Evolutionary conservation across 1,140 invertebrate genomes (phyloP), one percentile per base, ranked within the genome.

Genomic region (Lepidotrigona ventralis): DNA sequence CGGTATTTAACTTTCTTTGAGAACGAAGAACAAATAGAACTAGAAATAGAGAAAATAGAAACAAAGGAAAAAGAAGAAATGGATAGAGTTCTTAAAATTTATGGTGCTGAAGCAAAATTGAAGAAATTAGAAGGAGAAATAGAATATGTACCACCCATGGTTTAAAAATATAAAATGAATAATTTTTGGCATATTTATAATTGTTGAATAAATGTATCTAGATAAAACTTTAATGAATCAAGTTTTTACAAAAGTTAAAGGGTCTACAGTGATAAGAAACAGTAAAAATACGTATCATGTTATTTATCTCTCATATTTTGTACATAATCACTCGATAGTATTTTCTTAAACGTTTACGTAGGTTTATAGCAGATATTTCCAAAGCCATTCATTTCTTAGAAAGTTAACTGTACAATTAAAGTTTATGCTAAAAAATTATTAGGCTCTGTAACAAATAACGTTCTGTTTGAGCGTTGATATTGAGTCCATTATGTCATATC

Each of bases 1-100:
- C 95, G 95, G 88, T 94, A 96, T 79, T 93, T 98, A 54, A 97
- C 96, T 94, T 98, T 96, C 94, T 97, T 97, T 93, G 96, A 97
- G 72, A 96, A 96, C 89, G 95, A 97, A 91, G 96, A 97, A 70
- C 90, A 96, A 88, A 95, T 97, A 79, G 97, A 97, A 90, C 92
- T 97, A 21, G 86, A 95, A 91, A 97, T 97, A 88, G 96, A 96
- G 87, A 94, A 90, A 91, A 95, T 93, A 86, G 89, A 93, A 90
- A 86, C 64, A 94, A 94, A 71, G 90, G 92, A 88, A 92, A 92
- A 88, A 23, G 3, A 83, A 53, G 80, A 85, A n/a, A 89, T 90
- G 82, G 88, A 88, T 14, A 70, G 53, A 26, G 19, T 89, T 15
- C 69, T 3, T 39, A 21, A 4, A 1, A 71, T 58, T 0, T 70